Base-by-base conservation (phyloP, 2,888 invertebrate species). In the Yponomeuta cagnagella region DNA sequence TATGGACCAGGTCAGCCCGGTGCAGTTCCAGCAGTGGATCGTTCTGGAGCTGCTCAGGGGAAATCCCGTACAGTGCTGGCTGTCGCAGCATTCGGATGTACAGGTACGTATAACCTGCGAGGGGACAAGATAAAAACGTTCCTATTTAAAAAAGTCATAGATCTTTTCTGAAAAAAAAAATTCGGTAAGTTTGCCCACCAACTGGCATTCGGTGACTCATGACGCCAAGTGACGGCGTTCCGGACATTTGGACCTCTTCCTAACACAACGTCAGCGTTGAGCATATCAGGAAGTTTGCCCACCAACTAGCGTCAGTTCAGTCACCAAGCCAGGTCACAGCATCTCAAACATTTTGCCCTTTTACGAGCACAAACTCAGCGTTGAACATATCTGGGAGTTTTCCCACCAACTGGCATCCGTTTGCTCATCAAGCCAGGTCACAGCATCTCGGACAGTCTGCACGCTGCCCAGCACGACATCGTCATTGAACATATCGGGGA, bases 401-500 rank as follows among this genome's bases (percentile, higher is more conserved):
- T 71, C 96, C 93, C 33, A 99, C 94, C 79, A 99, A 93, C 89
- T 99, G 99, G 0, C 98, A 98, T 43, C 87, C 99, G 99, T 71
- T 99, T 98, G 12, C 87, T 84, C n/a, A 73, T 97, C 97, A 0
- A 98, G 91, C 98, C 98, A 99, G 0, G 96, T 96, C 70, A 98
- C 97, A 0, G 98, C 98, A 79, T 98, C 98, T 69, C 96, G 92
- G 0, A 99, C 95, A 83, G 84, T 89, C 88, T 96, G 96, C 70
- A 99, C 96, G 0, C 98, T 98, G 0, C 99, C 99, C 10, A 99
- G 93, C 0, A 99, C 99, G 43, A 99, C 95, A 92, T 99, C 99
- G 0, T 99, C 99, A 87, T 99, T 99, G 63, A 99, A 91, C 95
- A 98, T 97, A 84, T 99, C 99, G 0, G 99, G 96, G 80, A 99